Conservation (phyloP, 1,140 invertebrate species). For the Dermatophagoides farinae region DNA sequence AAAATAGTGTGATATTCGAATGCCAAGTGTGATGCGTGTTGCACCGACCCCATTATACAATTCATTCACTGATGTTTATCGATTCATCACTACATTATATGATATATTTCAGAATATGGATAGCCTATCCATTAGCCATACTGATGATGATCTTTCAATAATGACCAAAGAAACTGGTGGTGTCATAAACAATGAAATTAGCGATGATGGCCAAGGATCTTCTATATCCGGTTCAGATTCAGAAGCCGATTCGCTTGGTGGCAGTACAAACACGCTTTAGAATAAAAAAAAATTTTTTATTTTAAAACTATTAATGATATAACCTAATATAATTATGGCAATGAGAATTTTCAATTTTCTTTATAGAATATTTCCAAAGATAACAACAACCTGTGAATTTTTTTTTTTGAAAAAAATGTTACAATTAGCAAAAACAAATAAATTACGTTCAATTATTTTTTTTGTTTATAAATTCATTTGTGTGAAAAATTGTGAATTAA, state of each 20-base stretch:
- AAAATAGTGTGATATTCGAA: constrained; percentile 32
- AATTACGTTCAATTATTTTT: not conserved
- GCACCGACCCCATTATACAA: constrained; percentile 36
- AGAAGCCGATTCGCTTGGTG: not conserved
- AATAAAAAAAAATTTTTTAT: not conserved
- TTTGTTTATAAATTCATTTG: not conserved
- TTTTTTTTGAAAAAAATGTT: constrained; percentile 2
- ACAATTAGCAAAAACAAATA: constrained; percentile 8
- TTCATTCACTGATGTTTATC: constrained; percentile 32
- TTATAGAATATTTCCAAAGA: not conserved
- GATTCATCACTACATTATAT: constrained; percentile 24
- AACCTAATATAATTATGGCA: not conserved
- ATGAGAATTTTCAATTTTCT: not conserved
- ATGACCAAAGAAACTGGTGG: too few species aligned
- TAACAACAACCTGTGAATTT: not conserved
- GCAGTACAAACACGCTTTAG: constrained; percentile 3
- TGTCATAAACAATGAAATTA: not conserved
- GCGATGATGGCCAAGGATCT: not conserved
- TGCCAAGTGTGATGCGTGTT: constrained; percentile 33
- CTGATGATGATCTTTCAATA: not conserved
- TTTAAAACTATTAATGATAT: too few species aligned
- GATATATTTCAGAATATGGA: constrained; percentile 11
- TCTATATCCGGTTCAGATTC: constrained; percentile 6
- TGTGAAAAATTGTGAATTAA: constrained; percentile 1
- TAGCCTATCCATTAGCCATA: not conserved